Conservation (phyloP, 2,113 vertebrate species). For the Gobiocypris rarus region DNA sequence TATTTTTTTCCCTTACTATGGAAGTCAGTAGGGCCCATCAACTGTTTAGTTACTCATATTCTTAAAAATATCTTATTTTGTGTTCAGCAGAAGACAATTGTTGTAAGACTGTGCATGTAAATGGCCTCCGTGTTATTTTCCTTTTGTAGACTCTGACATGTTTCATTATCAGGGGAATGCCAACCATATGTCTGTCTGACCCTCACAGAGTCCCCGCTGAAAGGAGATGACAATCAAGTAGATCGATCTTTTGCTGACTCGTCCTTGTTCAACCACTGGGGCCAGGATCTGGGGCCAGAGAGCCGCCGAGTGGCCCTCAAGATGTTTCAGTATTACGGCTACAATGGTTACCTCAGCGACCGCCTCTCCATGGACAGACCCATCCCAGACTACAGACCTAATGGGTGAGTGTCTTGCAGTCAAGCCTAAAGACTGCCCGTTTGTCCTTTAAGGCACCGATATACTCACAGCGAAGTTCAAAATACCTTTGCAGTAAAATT, state of each 20-base stretch:
- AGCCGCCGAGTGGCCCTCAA: constrained; percentile 87
- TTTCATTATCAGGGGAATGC: not conserved
- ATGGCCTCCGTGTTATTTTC: not conserved
- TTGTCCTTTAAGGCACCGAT: not conserved
- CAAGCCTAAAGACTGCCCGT: not conserved
- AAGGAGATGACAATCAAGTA: constrained; percentile 77
- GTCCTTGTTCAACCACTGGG: constrained; percentile 95
- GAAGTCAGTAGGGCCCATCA: no score
- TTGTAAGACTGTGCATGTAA: not conserved
- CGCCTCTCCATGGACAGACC: constrained; percentile 87
- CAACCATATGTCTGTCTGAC: constrained; percentile 46
- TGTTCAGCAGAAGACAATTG: not conserved
- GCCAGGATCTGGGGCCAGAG: constrained; percentile 90
- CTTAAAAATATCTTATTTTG: no score
- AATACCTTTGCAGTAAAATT: no score
- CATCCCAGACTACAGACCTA: constrained; percentile 91
- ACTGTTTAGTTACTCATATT: no score
- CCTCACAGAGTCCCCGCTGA: constrained; percentile 84
- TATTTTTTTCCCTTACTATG: no score
- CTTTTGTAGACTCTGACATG: not conserved
- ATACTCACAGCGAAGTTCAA: no score
- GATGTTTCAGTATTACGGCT: constrained; percentile 97
- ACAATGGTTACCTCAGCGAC: constrained; percentile 97
- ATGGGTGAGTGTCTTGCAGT: constrained; percentile 81
- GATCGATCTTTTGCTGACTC: constrained; percentile 89